Evolutionary conservation across 92 coral and sea anemone species (phyloP), one percentile per base, ranked within the genome.

Genomic region (Pocillopora grandis): DNA sequence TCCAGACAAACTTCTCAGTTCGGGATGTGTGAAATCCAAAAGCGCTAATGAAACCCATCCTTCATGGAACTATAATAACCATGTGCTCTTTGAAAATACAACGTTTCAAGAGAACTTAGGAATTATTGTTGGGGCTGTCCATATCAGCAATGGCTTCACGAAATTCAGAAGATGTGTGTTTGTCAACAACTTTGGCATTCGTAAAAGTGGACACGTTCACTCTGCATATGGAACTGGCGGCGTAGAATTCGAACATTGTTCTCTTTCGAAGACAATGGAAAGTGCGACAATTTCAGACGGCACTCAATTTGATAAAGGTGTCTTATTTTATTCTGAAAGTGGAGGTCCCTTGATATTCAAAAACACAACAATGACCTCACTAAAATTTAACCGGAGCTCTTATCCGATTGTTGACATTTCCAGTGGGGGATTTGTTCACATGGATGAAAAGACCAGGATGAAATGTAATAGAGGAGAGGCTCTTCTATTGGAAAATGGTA

Each of bases 91-190:
- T 57, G 70, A 57, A 6, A 79, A 86, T 60, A 80, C 92, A 6
- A n/a, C 7, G n/a, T 95, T 95, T 64, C 71, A 70, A 57, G 87
- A 68, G 81, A 95, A 95, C 52, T 66, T 64, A 2, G 98, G 93
- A 7, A 18, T 18, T 55, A 68, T 1, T 7, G 96, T 93, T 15
- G 92, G 94, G 1, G 96, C 93, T 1, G 23, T 92, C 17, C 82
- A 36, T 57, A 31, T 89, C 5, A 52, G 71, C 18, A 90, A 88
- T 35, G 96, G 96, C 2, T 19, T 66, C 14, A 58, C 85, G 35
- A 78, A 57, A 9, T 61, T 93, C 10, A 70, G 72, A 21, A 83
- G 76, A 15, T 93, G 97, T 75, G 21, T 49, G 13, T 89, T 95
- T 35, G 36, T 66, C 3, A 73, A 95, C 72, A 95, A 95, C 67